Evolutionary conservation across 1,140 invertebrate genomes (phyloP).

Genomic region (Halictus rubicundus): DNA sequence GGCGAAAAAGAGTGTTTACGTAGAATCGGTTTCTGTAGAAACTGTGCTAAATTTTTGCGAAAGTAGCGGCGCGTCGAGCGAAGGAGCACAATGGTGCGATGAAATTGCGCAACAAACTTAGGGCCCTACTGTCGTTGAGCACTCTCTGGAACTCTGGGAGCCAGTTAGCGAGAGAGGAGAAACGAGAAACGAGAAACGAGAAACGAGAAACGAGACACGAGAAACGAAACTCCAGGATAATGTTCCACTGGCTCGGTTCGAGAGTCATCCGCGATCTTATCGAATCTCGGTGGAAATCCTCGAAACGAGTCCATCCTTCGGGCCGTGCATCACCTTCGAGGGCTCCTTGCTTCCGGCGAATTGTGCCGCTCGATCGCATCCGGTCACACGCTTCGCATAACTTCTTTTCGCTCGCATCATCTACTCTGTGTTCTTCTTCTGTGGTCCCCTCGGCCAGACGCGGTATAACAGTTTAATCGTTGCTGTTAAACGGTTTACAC

Average conservation of each 20-base stretch:
- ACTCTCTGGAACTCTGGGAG: conserved; percentile 58
- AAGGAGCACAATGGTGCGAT: conserved; percentile 46
- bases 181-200: conserved; percentile 27
- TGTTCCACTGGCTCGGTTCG: conserved; percentile 11
- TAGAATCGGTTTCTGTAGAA: conserved; percentile 13
- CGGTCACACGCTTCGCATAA: conserved; percentile 66
- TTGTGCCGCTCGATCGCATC: conserved; percentile 64
- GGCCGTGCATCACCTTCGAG: conserved; percentile 48
- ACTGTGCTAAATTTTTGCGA: conserved; percentile 48
- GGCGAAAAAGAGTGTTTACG: not conserved
- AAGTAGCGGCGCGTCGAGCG: conserved; percentile 42
- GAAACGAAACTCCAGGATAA: conserved; percentile 33
- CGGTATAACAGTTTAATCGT: too few species aligned
- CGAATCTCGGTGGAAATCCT: conserved; percentile 5
- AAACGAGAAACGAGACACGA: conserved; percentile 39
- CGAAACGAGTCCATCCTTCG: conserved; percentile 33
- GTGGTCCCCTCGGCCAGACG: too few species aligned
- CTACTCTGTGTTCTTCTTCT: conserved; percentile 24
- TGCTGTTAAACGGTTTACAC: too few species aligned
- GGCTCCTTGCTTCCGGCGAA: conserved; percentile 61
- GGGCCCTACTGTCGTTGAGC: conserved; percentile 59
- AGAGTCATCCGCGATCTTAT: conserved; percentile 48
- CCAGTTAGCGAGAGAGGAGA: conserved; percentile 22
- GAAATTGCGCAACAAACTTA: conserved; percentile 56
- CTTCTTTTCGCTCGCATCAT: conserved; percentile 49